Evolutionary conservation across 1,140 invertebrate species (phyloP), one percentile per base, ranked within the genome.

Genomic region (Rhizoglyphus robini): DNA sequence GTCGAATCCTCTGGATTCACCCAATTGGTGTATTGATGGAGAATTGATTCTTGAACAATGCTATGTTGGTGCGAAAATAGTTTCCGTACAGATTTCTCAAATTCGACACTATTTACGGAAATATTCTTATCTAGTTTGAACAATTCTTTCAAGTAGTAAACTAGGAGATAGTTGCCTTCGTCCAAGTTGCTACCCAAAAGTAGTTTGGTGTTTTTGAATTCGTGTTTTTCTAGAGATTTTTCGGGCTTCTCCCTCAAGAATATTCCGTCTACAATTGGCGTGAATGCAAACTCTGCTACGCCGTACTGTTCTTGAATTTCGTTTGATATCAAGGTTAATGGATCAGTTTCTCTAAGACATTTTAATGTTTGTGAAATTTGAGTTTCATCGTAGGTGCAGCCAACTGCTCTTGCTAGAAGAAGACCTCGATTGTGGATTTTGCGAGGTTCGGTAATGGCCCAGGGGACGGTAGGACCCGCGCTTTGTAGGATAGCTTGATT

Each of bases 21-120:
- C 91, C 91, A 95, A 76, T 94, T 84, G 0, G 90, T 92, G 76
- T 96, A 96, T 73, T 93, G 87, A 74, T 87, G 93, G 68, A 93
- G 89, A 31, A 77, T 75, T 58, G 76, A 73, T 61, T 92, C 86
- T 47, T 85, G 79, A 0, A 83, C 88, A 36, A 90, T 82, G 48
- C 84, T 82, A 76, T 86, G 90, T 2, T 90, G 83, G 71, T 90
- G 88, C 2, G 87, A 87, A 74, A 89, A 88, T 41, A 90, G 76
- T 73, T 89, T 86, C 23, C n/a, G 27, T 0, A 69, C 38, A 4
- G 48, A 27, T 0, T 32, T 69, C 8, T 92, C 88, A 47, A 75
- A 73, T 66, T 73, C 70, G 13, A 79, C 79, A 62, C 90, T 86
- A 88, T 81, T 83, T 31, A 90, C 82, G 68, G 84, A 83, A 1